Evolutionary conservation across 2,888 invertebrate genomes (phyloP), one percentile per base, ranked within the genome.

Genomic region (Caenorhabditis becei): DNA sequence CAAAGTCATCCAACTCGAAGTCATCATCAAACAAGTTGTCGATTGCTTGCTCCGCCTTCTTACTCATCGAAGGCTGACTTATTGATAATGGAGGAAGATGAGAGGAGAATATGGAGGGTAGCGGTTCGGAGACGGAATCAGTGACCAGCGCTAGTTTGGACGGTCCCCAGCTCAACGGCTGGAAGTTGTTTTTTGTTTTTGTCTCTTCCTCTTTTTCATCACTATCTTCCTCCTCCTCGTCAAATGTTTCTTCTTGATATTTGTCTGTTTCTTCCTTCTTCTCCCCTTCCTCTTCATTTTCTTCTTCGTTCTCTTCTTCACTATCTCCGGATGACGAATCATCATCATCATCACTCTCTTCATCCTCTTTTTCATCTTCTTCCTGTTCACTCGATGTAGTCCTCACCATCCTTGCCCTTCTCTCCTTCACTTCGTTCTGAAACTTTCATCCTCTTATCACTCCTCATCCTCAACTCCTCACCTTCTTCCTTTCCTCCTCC

Each of bases 11-110:
- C 61, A 61, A 53, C 53, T 62, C 37, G 7, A 37, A 54, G 23
- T 67, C 44, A 23, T 70, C 71, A 10, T 32, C 65, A 20, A 66
- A 59, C 26, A 74, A 41, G 7, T 44, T 56, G 20, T 74, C 74
- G 11, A 74, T 65, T 1, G 37, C 59, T 1, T 49, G 8, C 41
- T 47, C 35, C 35, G 66, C 58, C 8, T 35, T 26, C 35, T 32
- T 26, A 28, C 47, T 53, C 18, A 67, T 2, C 0, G 20, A 0
- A 16, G 59, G 44, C 11, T 56, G 24, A 0, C 10, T 5, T 3
- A 28, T 23, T 3, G 63, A 28, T 1, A 65, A 32, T 16, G 37
- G 59, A n/a, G 62, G 62, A 8, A 65, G 49, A 32, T 62, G 54
- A 5, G 62, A 26, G 2, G 35, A 18, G 20, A 44, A 67, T 41